These are phyloP conservation scores for Dreissena polymorpha DNA, from an alignment of 1,140 invertebrate genomes.

Conservation along the genomic window DNA sequence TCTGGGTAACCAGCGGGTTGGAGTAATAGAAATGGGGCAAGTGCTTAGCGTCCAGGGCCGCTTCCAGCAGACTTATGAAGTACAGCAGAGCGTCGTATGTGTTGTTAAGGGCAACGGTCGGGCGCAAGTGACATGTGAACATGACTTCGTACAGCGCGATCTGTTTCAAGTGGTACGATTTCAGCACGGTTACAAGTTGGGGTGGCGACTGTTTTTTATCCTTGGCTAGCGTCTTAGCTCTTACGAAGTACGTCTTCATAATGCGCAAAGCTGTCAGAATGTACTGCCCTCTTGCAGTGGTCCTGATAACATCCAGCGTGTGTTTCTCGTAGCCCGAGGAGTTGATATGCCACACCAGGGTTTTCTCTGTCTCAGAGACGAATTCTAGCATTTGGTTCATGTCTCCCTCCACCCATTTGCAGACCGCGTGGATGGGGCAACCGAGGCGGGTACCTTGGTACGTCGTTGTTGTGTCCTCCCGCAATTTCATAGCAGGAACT, in stretches of 20 bases:
- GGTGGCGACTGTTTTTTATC: not conserved
- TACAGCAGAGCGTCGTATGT: not conserved
- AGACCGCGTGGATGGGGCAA: conserved; percentile 19
- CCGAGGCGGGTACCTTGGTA: not conserved
- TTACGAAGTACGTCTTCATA: conserved; percentile 6
- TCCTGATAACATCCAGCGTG: conserved; percentile 33
- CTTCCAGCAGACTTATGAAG: conserved; percentile 6
- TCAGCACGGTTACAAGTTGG: not conserved
- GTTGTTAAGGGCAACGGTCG: conserved; percentile 5
- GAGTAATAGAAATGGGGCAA: conserved; percentile 47
- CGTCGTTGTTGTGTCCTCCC: not conserved
- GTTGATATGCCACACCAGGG: conserved; percentile 24
- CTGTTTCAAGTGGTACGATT: conserved; percentile 12
- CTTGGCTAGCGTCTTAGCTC: conserved; percentile 8
- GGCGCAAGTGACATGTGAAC: not conserved
- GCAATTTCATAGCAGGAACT: conserved; percentile 19
- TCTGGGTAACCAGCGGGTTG: not conserved
- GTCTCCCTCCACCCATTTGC: conserved; percentile 38
- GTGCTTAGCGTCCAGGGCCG: conserved; percentile 11
- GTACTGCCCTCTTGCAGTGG: not conserved
- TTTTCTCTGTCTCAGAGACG: not conserved
- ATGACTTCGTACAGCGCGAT: conserved; percentile 13
- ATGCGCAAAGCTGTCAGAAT: conserved; percentile 36
- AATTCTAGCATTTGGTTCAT: conserved; percentile 5
- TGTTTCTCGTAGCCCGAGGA: conserved; percentile 38